A percentile compares a stretch with the other conserved stretches of the same genome.
Conservation (phyloP, 2,113 vertebrate species). For the Hydrochoerus hydrochaeris region DNA sequence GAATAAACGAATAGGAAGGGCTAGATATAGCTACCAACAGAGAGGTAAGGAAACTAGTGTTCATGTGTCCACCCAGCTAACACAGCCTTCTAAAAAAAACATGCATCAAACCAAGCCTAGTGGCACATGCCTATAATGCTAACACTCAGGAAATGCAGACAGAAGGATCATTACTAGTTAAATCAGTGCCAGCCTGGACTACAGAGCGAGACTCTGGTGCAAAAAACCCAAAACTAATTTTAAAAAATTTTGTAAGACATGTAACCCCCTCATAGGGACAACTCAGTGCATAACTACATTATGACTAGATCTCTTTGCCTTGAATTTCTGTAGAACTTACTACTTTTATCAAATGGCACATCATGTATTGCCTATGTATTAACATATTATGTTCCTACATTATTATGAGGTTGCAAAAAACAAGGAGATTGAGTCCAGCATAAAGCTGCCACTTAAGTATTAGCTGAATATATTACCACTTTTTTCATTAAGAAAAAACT, state of each 20-base stretch:
- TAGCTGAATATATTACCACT: background rate
- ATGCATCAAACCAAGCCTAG: background rate
- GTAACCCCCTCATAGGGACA: background rate
- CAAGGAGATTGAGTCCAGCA: background rate
- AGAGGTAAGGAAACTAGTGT: background rate
- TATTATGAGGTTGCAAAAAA: background rate
- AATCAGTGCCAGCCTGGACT: background rate
- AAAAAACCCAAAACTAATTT: too few relatives aligned
- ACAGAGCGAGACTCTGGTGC: background rate
- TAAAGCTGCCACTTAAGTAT: constrained; percentile 21
- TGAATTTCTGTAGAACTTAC: background rate
- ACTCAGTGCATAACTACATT: background rate
- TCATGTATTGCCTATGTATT: background rate
- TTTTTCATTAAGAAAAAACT: constrained; percentile 6
- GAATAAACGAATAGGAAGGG: background rate
- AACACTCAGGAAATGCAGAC: background rate
- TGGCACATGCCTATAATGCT: background rate
- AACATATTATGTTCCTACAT: background rate
- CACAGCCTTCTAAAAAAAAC: background rate
- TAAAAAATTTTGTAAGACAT: background rate
- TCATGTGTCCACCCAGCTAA: background rate
- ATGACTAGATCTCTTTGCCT: background rate
- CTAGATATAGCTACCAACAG: background rate
- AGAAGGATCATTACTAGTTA: background rate
- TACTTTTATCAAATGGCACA: constrained; percentile 1